Percentiles rank a stretch among this genome's conserved stretches.
phyloP scores from a whole-genome alignment of 2,797 vertebrate species.

The Sandelia bainsii region DNA sequence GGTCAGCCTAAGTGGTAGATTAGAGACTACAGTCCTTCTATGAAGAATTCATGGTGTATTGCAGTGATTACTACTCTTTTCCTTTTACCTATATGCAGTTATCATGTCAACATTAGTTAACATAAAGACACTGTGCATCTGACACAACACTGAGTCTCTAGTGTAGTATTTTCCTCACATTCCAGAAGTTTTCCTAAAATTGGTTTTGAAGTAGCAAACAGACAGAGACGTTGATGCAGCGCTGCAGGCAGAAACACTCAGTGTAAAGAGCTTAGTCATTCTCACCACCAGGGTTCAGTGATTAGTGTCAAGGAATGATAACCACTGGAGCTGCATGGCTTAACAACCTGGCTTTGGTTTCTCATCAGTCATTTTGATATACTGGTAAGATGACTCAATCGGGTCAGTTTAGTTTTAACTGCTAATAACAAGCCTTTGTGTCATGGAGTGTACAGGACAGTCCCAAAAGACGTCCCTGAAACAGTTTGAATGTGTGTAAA shows the following conservation, averaged over 20 bases:
- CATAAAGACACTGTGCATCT: no score
- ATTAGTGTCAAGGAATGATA: conserved; percentile 30
- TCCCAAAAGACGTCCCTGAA: neutral
- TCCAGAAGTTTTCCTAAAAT: neutral
- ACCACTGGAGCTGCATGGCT: conserved; percentile 23
- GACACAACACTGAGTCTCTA: neutral
- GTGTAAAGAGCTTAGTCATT: conserved; percentile 20
- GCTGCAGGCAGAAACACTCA: neutral
- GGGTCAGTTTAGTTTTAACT: conserved; percentile 42
- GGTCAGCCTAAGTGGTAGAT: neutral
- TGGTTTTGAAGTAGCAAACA: neutral
- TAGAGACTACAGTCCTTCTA: neutral
- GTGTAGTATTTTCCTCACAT: neutral
- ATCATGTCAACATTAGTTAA: neutral
- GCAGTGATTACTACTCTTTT: neutral
- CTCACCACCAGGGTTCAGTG: conserved; percentile 13
- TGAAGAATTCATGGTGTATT: neutral
- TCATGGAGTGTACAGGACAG: neutral
- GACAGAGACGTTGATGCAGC: neutral
- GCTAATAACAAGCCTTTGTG: conserved; percentile 25
- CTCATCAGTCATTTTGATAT: conserved; percentile 32
- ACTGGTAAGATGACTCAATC: conserved; percentile 16
- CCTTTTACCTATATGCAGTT: no score
- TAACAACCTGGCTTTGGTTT: conserved; percentile 50
- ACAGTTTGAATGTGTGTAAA: neutral